A percentile compares a stretch with the other conserved stretches of the same genome.
These are phyloP conservation scores for Gulo gulo DNA, from an alignment of 2,113 vertebrate genomes.

Conservation along the genomic window DNA sequence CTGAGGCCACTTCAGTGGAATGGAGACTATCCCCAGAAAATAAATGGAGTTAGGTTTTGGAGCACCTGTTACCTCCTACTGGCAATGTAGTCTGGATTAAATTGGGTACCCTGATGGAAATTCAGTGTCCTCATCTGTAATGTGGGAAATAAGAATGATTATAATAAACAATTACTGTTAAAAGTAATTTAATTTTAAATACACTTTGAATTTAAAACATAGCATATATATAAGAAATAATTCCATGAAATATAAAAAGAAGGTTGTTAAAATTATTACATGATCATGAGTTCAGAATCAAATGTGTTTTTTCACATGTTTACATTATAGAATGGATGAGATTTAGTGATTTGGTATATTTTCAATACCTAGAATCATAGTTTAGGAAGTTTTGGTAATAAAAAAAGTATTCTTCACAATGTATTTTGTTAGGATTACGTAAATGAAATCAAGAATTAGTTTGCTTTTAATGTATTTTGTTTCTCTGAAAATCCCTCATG, in stretches of 20 bases:
- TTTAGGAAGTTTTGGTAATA: neutral
- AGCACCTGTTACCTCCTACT: neutral
- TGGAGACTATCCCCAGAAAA: neutral
- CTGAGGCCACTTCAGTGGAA: neutral
- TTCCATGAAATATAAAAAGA: neutral
- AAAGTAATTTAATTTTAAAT: neutral
- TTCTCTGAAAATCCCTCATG: neutral
- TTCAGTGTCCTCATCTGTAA: neutral
- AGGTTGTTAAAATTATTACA: neutral
- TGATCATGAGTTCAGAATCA: neutral
- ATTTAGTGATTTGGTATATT: neutral
- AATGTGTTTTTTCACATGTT: neutral
- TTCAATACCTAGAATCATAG: neutral
- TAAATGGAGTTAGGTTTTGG: neutral
- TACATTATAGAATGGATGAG: neutral
- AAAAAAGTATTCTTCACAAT: neutral
- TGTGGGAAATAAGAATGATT: neutral
- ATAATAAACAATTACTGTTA: neutral
- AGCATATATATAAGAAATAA: neutral
- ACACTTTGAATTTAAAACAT: neutral
- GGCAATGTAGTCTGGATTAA: neutral
- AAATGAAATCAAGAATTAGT: neutral
- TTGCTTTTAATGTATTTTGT: neutral
- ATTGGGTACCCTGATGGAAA: neutral
- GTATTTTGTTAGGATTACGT: neutral